A percentile compares a stretch with the other conserved stretches of the same genome.
These are phyloP conservation scores for Netelia fuscicornis DNA, from an alignment of 2,888 invertebrate species.

Conservation along the genomic window DNA sequence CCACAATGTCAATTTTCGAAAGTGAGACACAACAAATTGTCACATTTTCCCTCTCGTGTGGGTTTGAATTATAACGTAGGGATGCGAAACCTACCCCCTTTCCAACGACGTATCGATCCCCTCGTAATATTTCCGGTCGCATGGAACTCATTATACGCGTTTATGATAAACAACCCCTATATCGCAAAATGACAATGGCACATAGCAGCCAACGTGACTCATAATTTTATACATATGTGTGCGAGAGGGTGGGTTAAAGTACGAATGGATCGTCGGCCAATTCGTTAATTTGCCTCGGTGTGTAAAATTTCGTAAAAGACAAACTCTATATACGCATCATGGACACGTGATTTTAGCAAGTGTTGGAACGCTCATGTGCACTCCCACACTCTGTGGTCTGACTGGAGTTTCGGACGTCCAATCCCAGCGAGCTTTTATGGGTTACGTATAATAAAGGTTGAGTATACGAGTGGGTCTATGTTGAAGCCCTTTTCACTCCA, in stretches of 20 bases:
- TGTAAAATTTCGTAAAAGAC: slow-evolving; percentile 23
- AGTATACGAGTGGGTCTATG: slow-evolving; percentile 4
- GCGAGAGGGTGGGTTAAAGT: background rate
- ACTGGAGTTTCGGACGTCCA: background rate
- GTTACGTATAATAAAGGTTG: slow-evolving; percentile 44
- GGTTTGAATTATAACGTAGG: too few species aligned
- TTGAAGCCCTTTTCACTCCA: background rate
- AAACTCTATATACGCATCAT: background rate
- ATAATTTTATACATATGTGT: background rate
- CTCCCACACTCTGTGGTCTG: background rate
- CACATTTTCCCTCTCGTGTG: too few species aligned
- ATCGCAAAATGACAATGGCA: background rate
- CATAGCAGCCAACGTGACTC: background rate
- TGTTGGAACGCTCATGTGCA: background rate
- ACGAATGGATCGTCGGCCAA: slow-evolving; percentile 54
- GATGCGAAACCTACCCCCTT: background rate
- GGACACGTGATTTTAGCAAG: slow-evolving; percentile 1
- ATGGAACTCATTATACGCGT: background rate
- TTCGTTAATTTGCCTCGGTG: slow-evolving; percentile 71
- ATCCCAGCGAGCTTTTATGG: slow-evolving; percentile 34
- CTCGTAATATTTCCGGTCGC: background rate
- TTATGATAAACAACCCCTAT: background rate
- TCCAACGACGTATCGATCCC: background rate
- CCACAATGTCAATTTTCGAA: too few species aligned
- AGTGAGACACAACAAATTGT: too few species aligned